Percentiles rank a stretch among this genome's conserved stretches.
phyloP scores from a whole-genome alignment of 2,113 vertebrate genomes.

The Coturnix japonica region DNA sequence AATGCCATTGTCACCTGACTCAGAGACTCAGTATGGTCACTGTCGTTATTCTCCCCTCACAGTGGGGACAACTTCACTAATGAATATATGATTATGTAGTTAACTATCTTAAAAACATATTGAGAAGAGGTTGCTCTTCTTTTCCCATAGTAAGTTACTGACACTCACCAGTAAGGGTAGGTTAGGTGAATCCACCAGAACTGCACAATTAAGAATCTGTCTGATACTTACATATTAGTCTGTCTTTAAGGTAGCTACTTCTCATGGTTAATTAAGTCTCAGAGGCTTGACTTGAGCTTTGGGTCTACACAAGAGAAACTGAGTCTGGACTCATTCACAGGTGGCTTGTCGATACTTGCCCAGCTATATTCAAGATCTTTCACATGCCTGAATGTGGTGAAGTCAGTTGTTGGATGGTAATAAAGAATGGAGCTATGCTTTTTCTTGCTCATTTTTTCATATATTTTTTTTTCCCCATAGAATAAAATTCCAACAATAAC shows the following conservation, averaged over 20 bases:
- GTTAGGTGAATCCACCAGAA: neutral
- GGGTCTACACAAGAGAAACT: neutral
- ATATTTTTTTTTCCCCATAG: accelerated
- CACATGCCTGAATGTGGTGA: neutral
- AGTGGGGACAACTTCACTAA: neutral
- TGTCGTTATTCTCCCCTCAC: too few species aligned
- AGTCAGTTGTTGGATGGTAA: neutral
- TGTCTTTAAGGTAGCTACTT: neutral
- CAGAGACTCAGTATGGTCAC: too few species aligned
- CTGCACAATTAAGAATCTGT: neutral
- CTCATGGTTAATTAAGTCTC: neutral
- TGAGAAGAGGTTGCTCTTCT: neutral
- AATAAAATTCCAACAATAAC: neutral
- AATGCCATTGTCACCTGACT: neutral
- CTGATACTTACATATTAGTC: neutral
- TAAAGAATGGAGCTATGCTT: neutral
- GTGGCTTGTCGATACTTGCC: neutral
- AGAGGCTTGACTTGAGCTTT: neutral
- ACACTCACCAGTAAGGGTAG: neutral
- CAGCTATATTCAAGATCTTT: neutral
- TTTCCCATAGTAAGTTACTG: neutral
- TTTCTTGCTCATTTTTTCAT: neutral
- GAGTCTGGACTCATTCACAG: neutral
- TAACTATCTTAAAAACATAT: neutral
- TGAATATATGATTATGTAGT: neutral